Conservation (phyloP, 2,797 vertebrate species). For the Hafferia zeledoni region DNA sequence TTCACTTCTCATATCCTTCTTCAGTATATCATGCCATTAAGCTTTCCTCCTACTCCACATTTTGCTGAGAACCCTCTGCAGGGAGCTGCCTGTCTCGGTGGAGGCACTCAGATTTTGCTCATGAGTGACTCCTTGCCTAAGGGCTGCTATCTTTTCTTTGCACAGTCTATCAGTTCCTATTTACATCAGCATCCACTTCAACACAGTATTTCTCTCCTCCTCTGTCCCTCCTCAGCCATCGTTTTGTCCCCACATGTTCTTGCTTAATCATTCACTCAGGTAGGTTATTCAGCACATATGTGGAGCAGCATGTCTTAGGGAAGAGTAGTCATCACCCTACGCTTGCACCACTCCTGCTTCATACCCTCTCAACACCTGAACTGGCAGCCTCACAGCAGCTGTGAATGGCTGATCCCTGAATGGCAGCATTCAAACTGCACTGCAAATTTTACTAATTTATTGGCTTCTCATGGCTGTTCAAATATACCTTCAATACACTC, state of each 20-base stretch:
- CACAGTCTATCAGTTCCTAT: neutral
- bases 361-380: neutral
- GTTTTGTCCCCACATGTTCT: neutral
- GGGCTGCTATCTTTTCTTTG: neutral
- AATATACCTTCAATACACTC: neutral
- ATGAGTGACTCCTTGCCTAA: neutral
- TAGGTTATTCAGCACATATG: neutral
- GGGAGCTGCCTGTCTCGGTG: neutral
- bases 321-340: neutral
- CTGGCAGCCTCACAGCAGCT: neutral
- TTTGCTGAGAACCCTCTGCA: neutral
- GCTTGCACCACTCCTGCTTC: neutral
- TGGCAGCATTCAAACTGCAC: neutral
- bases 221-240: neutral
- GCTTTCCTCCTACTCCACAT: neutral
- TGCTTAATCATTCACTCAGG: neutral
- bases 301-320: neutral
- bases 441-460: neutral
- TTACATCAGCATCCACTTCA: neutral
- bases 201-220: neutral
- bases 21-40: neutral
- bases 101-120: neutral
- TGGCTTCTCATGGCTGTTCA: neutral
- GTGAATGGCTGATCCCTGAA: neutral
- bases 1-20: neutral